Evolutionary conservation across 1,140 invertebrate genomes (phyloP), one percentile per base, ranked within the genome.

Genomic region (Maconellicoccus hirsutus): DNA sequence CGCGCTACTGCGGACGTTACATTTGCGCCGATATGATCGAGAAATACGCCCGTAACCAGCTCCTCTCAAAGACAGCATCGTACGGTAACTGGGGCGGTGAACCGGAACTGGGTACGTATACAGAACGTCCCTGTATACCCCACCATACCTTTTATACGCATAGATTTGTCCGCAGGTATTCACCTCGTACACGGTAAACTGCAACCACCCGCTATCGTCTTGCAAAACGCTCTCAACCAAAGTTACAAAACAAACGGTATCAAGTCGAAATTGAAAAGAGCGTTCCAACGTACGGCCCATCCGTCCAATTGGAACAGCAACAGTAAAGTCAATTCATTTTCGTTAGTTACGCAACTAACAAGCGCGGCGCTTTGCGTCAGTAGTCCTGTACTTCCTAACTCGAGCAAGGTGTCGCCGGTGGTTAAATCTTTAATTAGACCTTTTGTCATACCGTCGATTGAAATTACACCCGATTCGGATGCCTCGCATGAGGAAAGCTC

Each of bases 1-100:
- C 90, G 0, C 79, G 86, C 72, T 90, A 86, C 77, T 91, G 89
- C 74, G 87, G 89, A 1, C 82, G 90, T 22, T 85, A 88, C 75
- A 83, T 87, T 14, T 90, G 87, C 75, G 87, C 87, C 0, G 87
- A 91, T 73, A 82, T 88, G 42, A 90, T 92, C 73, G 86, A 88
- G 72, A 86, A 87, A 74, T 86, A 87, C 74, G 83, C 87, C 0
- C 82, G 84, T 27, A 81, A 84, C 74, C 76, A 82, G 42, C 77
- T 86, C 0, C 75, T 86, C 21, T 84, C 85, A 71, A 79, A 83
- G 70, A 81, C 80, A 1, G 83, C 82, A 33, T 82, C 83, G 1
- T 84, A 83, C 71, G 81, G 84, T 3, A 76, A 79, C 26, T 85
- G 85, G 85, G 84, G 84, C 70, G 81, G 82, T 72, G 84, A 86